phyloP scores from a whole-genome alignment of 2,797 vertebrate species.

The Allobates femoralis region DNA sequence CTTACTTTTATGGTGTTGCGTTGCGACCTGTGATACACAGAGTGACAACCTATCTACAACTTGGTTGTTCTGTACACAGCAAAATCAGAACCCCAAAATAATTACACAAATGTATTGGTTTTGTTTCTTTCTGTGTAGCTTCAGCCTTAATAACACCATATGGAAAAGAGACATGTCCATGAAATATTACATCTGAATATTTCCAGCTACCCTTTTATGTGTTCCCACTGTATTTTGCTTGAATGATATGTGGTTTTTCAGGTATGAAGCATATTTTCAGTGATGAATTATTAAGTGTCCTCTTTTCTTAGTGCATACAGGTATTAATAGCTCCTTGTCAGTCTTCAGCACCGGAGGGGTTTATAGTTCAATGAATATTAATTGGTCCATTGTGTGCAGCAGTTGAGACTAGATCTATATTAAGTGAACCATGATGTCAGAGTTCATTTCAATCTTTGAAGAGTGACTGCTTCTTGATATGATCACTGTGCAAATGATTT shows the following conservation, averaged over 20 bases:
- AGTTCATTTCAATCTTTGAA: conserved; percentile 23
- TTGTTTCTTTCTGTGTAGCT: too few relatives aligned
- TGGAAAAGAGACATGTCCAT: too few relatives aligned
- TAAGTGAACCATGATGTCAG: conserved; percentile 19
- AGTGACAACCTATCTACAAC: too few relatives aligned
- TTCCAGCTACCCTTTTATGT: too few relatives aligned
- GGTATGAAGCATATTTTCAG: background rate
- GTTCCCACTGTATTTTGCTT: background rate
- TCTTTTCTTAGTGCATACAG: conserved; percentile 11
- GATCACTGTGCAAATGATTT: conserved; percentile 22
- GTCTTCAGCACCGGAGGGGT: background rate
- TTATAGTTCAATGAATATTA: conserved; percentile 16
- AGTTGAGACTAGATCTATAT: background rate
- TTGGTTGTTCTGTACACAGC: too few relatives aligned
- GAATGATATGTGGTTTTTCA: background rate
- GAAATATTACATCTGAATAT: too few relatives aligned
- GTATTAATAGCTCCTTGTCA: conserved; percentile 21
- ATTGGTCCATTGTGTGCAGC: conserved; percentile 21
- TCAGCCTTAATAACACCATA: too few relatives aligned
- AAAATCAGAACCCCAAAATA: too few relatives aligned
- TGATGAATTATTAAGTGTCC: background rate
- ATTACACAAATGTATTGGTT: too few relatives aligned
- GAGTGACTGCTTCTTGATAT: conserved; percentile 19
- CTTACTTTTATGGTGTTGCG: too few relatives aligned
- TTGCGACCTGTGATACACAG: too few relatives aligned